These are phyloP conservation scores for Laothoe populi DNA, from an alignment of 2,888 invertebrate genomes.

Conservation along the genomic window DNA sequence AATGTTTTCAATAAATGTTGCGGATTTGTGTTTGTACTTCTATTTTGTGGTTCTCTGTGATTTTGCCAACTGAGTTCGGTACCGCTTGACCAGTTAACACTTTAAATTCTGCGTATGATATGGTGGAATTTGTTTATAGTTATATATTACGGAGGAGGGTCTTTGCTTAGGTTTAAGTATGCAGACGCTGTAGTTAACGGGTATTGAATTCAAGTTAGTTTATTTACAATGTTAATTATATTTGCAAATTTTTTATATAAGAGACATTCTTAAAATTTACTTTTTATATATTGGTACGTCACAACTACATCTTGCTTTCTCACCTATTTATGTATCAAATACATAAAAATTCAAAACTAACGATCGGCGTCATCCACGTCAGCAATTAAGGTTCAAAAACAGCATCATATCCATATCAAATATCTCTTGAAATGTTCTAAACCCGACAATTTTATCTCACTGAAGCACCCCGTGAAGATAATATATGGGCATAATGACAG, in stretches of 20 bases:
- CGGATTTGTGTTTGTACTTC: neutral
- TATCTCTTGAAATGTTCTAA: conserved; percentile 50
- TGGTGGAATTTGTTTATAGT: neutral
- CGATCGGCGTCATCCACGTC: conserved; percentile 12
- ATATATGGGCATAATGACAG: conserved; percentile 73
- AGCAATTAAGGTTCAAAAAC: conserved; percentile 16
- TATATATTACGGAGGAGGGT: too few species aligned
- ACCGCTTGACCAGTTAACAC: neutral
- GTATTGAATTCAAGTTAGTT: too few species aligned
- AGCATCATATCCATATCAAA: conserved; percentile 38
- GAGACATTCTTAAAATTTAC: too few species aligned
- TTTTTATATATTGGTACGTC: too few species aligned
- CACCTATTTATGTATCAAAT: neutral
- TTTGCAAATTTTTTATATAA: too few species aligned
- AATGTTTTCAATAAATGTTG: neutral
- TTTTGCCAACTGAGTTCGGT: neutral
- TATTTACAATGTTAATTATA: too few species aligned
- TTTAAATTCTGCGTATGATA: neutral
- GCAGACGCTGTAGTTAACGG: too few species aligned
- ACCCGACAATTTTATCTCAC: conserved; percentile 58
- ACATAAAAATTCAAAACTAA: conserved; percentile 12
- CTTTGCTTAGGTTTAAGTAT: neutral
- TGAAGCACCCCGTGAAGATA: conserved; percentile 70
- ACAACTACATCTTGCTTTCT: neutral
- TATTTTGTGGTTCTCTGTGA: neutral